Evolutionary conservation across 1,140 invertebrate genomes (phyloP), one percentile per base, ranked within the genome.

Genomic region (Drosophila bocqueti): DNA sequence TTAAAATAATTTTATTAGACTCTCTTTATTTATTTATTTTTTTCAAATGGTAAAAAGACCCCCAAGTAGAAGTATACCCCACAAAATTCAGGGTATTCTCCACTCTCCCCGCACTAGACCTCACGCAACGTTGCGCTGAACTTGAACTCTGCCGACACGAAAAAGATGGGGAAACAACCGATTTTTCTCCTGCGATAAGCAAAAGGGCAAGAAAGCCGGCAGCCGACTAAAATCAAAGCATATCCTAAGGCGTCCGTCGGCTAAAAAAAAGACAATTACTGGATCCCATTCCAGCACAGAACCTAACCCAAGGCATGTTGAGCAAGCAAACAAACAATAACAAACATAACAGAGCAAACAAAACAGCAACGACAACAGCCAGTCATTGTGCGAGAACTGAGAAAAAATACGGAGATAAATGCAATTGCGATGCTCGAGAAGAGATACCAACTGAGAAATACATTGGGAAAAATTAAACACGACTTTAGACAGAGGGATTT

Each of bases 321-420:
- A 46, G 45, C 79, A 69, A 87, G 79, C 80, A 82, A 78, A 50
- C 71, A 76, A 86, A 80, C 84, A 83, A 80, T 80, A 80, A 77
- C 59, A 78, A 61, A 60, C 57, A 60, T 46, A 73, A 62, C 18
- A 36, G 29, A 62, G 55, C 50, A 74, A 73, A 72, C 80, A 81
- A 76, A 76, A 57, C 52, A 40, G 34, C 49, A 60, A 38, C 46
- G 36, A 73, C 59, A 78, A 72, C 68, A 59, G 50, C 26, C 50
- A 36, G 62, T 62, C 65, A 83, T 83, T 79, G 76, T 87, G 63
- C 50, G 50, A 78, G 47, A 46, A 45, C 18, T n/a, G 40, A 61
- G 46, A 31, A 21, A 45, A 24, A n/a, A 64, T 24, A 26, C n/a
- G 40, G 49, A 74, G 29, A 54, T 34, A 69, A 68, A 76, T 81